Percentiles rank a stretch among this genome's conserved stretches.
Conservation (phyloP, 2,888 invertebrate species). For the Ephialtes manifestator region DNA sequence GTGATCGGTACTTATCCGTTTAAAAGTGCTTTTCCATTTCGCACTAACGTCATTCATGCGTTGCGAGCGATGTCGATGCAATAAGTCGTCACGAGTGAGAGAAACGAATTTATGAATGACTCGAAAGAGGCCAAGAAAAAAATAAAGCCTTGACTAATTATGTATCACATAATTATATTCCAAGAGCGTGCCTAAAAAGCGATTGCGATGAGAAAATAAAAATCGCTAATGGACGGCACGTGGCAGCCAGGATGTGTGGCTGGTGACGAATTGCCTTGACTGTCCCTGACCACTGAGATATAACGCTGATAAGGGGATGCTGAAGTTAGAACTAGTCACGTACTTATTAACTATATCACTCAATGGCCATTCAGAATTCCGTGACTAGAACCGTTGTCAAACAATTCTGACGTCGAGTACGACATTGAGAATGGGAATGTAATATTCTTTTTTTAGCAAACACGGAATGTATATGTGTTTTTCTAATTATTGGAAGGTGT, state of each 20-base stretch:
- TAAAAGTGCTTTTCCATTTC: slow-evolving; percentile 59
- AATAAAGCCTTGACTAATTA: slow-evolving; percentile 49
- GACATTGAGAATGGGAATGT: background rate
- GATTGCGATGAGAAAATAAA: slow-evolving; percentile 67
- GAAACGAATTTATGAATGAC: slow-evolving; percentile 62
- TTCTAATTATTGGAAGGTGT: background rate
- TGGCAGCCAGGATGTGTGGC: slow-evolving; percentile 75
- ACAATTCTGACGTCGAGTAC: background rate
- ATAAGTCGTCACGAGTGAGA: slow-evolving; percentile 62
- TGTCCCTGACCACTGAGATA: slow-evolving; percentile 44
- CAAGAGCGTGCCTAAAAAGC: slow-evolving; percentile 51
- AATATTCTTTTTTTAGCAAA: background rate
- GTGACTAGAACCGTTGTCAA: slow-evolving; percentile 14
- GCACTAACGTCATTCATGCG: slow-evolving; percentile 30
- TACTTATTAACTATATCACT: slow-evolving; percentile 19
- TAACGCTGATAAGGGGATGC: slow-evolving; percentile 54
- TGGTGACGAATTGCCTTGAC: slow-evolving; percentile 76
- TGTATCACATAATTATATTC: slow-evolving; percentile 45
- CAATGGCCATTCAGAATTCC: slow-evolving; percentile 22
- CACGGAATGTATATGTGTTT: background rate
- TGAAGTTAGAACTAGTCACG: slow-evolving; percentile 18
- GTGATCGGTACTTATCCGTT: slow-evolving; percentile 40
- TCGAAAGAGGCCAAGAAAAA: slow-evolving; percentile 14
- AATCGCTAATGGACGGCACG: slow-evolving; percentile 63
- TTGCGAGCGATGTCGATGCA: slow-evolving; percentile 40